These are phyloP conservation scores for Eumeta japonica DNA, from an alignment of 1,140 invertebrate genomes.

Conservation along the genomic window DNA sequence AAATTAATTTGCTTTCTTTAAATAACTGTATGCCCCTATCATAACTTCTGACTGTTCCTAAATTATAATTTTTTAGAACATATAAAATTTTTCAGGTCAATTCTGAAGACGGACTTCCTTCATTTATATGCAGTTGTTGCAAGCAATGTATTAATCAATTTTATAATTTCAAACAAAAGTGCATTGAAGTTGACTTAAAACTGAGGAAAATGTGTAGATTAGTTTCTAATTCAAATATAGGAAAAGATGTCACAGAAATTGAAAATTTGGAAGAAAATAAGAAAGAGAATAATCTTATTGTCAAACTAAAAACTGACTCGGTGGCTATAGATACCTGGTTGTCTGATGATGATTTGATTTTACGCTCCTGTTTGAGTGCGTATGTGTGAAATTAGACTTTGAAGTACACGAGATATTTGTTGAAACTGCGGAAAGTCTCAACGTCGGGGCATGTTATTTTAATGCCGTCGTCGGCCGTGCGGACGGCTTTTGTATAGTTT, in stretches of 20 bases:
- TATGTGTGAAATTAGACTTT: no score
- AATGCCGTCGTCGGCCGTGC: no score
- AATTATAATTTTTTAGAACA: no score
- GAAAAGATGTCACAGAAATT: constrained; percentile 2
- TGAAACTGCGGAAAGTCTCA: no score
- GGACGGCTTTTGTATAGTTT: no score
- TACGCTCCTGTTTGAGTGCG: no score
- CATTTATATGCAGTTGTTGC: constrained; percentile 27
- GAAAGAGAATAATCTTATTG: constrained; percentile 6
- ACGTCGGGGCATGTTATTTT: no score
- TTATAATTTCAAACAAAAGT: constrained; percentile 30
- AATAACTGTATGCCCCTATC: no score
- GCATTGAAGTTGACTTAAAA: constrained; percentile 21
- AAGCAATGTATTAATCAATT: constrained; percentile 21
- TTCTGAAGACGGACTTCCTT: constrained; percentile 27
- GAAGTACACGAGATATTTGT: no score
- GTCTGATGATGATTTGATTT: no score
- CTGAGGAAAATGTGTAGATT: constrained; percentile 12
- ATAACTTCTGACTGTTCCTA: no score
- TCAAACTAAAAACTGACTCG: background rate
- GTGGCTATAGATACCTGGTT: constrained; percentile 3
- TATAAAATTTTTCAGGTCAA: constrained; percentile 10
- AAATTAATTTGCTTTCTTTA: no score
- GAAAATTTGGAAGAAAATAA: constrained; percentile 6
- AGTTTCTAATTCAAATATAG: background rate